These are phyloP conservation scores for Eretmochelys imbricata DNA, from an alignment of 2,113 vertebrate species.

Conservation along the genomic window DNA sequence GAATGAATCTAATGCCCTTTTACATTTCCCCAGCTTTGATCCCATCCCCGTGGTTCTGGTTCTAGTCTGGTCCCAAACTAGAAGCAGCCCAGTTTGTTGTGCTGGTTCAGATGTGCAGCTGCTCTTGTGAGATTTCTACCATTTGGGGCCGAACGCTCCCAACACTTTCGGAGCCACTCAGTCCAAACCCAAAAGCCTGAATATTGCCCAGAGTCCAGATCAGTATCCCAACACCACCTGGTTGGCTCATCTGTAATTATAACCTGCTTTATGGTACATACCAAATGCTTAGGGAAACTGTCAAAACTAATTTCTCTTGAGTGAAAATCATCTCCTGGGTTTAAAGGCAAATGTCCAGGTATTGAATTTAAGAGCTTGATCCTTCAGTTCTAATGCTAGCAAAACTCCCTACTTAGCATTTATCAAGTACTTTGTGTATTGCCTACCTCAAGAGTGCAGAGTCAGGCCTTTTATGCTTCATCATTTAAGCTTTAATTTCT, in stretches of 20 bases:
- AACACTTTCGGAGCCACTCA: neutral
- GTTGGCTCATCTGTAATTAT: neutral
- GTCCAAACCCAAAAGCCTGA: fast-evolving
- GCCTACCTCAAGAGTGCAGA: neutral
- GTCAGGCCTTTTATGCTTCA: neutral
- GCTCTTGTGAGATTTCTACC: neutral
- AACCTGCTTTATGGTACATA: neutral
- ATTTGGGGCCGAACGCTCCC: neutral
- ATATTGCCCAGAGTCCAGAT: fast-evolving
- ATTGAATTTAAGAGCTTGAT: neutral
- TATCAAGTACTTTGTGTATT: neutral
- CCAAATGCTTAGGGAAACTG: constrained; percentile 6
- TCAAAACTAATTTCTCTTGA: neutral
- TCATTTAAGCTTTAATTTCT: neutral
- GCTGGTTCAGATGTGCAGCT: fast-evolving
- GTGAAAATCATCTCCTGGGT: constrained; percentile 19
- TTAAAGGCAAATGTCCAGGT: neutral
- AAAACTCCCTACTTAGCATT: neutral
- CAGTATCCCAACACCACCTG: neutral
- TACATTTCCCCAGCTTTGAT: fast-evolving
- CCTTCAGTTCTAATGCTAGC: constrained; percentile 3
- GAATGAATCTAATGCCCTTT: fast-evolving
- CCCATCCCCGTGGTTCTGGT: neutral
- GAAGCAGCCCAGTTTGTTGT: neutral
- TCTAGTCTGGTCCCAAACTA: neutral